Base-by-base conservation (phyloP, 2,113 vertebrate genomes). In the Lophochroa leadbeateri region DNA sequence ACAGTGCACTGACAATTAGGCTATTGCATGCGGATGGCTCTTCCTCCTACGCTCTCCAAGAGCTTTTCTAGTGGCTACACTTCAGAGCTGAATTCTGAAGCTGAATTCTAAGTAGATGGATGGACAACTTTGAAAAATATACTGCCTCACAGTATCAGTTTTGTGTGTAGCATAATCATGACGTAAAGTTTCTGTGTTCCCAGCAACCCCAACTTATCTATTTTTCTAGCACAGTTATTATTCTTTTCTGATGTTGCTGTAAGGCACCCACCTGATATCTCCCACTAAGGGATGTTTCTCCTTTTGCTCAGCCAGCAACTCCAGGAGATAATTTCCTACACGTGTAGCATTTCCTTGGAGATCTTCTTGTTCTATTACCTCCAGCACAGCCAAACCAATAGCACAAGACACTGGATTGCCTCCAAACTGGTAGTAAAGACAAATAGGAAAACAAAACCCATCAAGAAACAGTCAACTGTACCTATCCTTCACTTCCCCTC, bases 341-440 rank as follows among this genome's bases (percentile, higher is more conserved):
- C 49, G 97, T 39, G 97, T 91, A 4, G 99, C 99, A 84, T 99
- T 99, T 41, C 97, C 98, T 97, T 98, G 98, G 53, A 99, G 99
- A 96, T 99, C 98, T 97, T 99, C 99, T 85, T 98, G 98, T 96
- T 98, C 98, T 90, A 99, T 99, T 91, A 99, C 86, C 9, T 99
- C 98, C 19, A 99, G 97, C 43, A 99, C 99, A 9, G 99, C 99
- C 97, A 99, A 89, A 8, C 99, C 99, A 91, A 99, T 98, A 88
- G 99, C 99, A 93, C 99, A 99, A 15, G 99, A 99, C 68, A 99
- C 99, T 8, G 99, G 99, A 89, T 99, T 99, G 60, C 99, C 99
- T 76, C 99, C 99, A 97, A 99, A 99, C 99, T 99, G 94, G 79
- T 7, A 78, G 68, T 9, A 86, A 95, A 82, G 65, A 80, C 29